These are phyloP conservation scores for Apamea sordens DNA, from an alignment of 2,888 invertebrate genomes.

Conservation along the genomic window DNA sequence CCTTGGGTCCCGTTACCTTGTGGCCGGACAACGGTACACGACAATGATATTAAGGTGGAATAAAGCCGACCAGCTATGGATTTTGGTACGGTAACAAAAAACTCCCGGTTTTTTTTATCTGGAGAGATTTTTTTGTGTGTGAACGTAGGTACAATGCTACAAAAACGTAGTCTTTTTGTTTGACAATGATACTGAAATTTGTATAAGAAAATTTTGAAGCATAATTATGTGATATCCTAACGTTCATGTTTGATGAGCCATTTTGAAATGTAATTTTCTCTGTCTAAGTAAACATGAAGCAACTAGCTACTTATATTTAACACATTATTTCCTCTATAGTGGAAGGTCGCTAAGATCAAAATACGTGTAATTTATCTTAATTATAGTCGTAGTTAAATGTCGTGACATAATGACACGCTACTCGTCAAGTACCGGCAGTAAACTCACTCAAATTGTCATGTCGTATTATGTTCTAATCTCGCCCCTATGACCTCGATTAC, in stretches of 20 bases:
- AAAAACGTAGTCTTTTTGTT: neutral
- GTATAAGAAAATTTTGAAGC: neutral
- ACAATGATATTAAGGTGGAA: constrained; percentile 78
- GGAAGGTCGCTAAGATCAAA: constrained; percentile 46
- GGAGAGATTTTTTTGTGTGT: constrained; percentile 24
- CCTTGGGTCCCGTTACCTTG: constrained; percentile 81
- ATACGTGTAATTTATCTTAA: constrained; percentile 43
- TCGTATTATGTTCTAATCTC: constrained; percentile 37
- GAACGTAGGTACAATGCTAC: neutral
- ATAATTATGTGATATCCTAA: neutral
- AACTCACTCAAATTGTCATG: constrained; percentile 40
- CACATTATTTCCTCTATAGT: constrained; percentile 20
- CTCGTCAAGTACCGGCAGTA: constrained; percentile 37
- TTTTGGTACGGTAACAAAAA: constrained; percentile 64
- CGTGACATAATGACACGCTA: constrained; percentile 51
- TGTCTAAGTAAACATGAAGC: neutral
- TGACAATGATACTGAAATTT: too few species aligned
- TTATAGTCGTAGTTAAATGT: constrained; percentile 41
- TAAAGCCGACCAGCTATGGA: constrained; percentile 70
- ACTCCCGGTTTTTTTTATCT: constrained; percentile 22
- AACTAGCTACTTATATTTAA: neutral
- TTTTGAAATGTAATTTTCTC: neutral
- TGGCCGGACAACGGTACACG: constrained; percentile 80
- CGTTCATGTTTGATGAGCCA: neutral
- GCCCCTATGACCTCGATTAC: constrained; percentile 38